These are phyloP conservation scores for Esox lucius DNA, from an alignment of 2,797 vertebrate species.

Conservation along the genomic window DNA sequence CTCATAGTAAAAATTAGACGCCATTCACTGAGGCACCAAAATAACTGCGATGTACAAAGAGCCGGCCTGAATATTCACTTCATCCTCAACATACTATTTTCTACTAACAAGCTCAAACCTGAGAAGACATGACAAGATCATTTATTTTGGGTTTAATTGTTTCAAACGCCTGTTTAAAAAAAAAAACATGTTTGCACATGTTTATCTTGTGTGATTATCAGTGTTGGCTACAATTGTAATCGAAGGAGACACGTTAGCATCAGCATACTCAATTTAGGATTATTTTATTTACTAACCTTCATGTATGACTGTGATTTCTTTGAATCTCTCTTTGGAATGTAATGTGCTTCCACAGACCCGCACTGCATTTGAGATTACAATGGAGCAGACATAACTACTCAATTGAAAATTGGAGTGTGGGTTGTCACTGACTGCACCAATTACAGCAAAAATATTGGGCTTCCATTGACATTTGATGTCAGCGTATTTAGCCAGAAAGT, in stretches of 20 bases:
- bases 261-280: not conserved
- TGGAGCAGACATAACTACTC: not conserved
- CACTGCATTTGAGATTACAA: not conserved
- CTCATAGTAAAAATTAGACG: not conserved
- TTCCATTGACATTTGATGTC: not conserved
- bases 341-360: not conserved
- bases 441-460: not conserved
- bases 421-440: not conserved
- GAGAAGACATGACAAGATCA: conserved; percentile 20
- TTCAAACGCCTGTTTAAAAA: not conserved
- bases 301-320: not conserved
- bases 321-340: not conserved
- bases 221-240: not conserved
- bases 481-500: not conserved
- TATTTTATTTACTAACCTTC: not conserved
- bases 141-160: not conserved
- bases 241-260: not conserved
- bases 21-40: not conserved
- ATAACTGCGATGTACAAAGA: not conserved
- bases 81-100: conserved; percentile 14
- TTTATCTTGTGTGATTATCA: not conserved
- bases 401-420: not conserved
- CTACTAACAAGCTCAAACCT: conserved; percentile 24
- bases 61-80: conserved; percentile 10
- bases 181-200: not conserved